Evolutionary conservation across 2,888 invertebrate species (phyloP), one percentile per base, ranked within the genome.

Genomic region (Meghimatium bilineatum): DNA sequence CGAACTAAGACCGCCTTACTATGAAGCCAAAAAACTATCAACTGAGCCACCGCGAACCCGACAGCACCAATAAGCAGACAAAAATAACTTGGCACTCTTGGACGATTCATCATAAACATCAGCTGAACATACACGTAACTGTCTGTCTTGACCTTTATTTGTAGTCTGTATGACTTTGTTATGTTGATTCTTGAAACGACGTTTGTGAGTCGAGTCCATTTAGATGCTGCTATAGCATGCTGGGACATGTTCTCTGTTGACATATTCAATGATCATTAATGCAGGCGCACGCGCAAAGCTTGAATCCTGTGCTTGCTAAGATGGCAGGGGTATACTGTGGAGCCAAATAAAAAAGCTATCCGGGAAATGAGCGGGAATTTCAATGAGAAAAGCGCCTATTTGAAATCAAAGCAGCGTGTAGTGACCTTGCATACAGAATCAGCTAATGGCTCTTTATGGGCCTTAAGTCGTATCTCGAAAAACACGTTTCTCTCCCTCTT

Each of bases 231-330:
- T 29, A 44, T 60, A n/a, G 38, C 56, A 81, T 81, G 82, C 82
- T 20, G 14, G 14, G 82, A 36, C 82, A 76, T 75, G 75, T 75
- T 26, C 76, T 34, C 60, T 49, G 76, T 76, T 76, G 63, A 36
- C 44, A 49, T 52, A 69, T 74, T 60, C 80, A 67, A 71, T 74
- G 38, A 36, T 44, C 60, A 71, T 69, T 77, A 56, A 75, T 82
- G 82, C 82, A 52, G 32, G 49, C 71, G 23, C 81, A 81, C 81
- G 56, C 71, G 2, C 81, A 32, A 12, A 10, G 63, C 72, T 32
- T 63, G 74, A 2, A 38, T 63, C 74, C 52, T 36, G 81, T 81
- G 81, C 81, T 81, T 81, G 81, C 81, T 71, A 74, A 74, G 81
- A 81, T 81, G 81, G 74, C 81, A 49, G 56, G 44, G 36, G 69